phyloP scores from a whole-genome alignment of 2,113 vertebrate genomes.

The Ailuropoda melanoleuca region DNA sequence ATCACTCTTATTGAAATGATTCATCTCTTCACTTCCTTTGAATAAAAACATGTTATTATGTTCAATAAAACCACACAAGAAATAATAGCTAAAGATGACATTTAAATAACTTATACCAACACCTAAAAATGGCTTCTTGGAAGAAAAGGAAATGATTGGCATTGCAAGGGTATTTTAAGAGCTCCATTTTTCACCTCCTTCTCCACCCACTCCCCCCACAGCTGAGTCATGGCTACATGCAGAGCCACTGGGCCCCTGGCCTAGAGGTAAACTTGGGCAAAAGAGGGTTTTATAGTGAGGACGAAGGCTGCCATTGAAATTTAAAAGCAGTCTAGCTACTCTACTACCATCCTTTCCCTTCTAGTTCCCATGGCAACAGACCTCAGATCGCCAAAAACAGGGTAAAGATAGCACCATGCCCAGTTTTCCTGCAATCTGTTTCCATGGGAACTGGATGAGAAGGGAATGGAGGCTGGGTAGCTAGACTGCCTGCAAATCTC shows the following conservation, averaged over 20 bases:
- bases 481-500: conserved; percentile 32
- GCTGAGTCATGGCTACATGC: background rate
- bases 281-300: conserved; percentile 21
- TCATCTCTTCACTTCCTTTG: conserved; percentile 23
- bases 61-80: conserved; percentile 61
- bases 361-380: conserved; percentile 77
- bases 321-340: conserved; percentile 60
- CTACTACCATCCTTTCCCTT: conserved; percentile 43
- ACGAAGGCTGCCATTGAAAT: conserved; percentile 28
- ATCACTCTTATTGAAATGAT: conserved; percentile 38
- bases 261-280: conserved; percentile 12
- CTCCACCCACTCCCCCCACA: background rate
- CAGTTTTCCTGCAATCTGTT: conserved; percentile 63
- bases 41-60: conserved; percentile 65
- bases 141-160: conserved; percentile 21
- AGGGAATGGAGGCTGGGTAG: conserved; percentile 48
- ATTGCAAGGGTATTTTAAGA: background rate
- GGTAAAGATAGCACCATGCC: conserved; percentile 75
- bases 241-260: background rate
- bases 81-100: conserved; percentile 50
- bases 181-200: background rate
- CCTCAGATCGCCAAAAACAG: conserved; percentile 70
- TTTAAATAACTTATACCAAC: conserved; percentile 58
- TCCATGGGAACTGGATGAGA: conserved; percentile 74
- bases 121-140: conserved; percentile 50